These are phyloP conservation scores for Fregata magnificens DNA, from an alignment of 2,113 vertebrate species.

Conservation along the genomic window DNA sequence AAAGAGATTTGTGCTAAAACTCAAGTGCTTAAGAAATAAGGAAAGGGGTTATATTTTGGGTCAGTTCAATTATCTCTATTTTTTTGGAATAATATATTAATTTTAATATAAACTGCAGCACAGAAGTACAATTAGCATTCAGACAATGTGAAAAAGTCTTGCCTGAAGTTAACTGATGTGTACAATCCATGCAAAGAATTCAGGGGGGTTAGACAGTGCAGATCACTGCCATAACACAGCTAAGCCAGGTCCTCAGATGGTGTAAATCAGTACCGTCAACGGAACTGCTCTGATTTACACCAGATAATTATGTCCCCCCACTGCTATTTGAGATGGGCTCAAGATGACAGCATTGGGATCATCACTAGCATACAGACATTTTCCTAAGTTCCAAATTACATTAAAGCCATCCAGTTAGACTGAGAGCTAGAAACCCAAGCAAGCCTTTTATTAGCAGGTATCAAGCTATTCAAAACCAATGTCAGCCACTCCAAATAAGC, in stretches of 20 bases:
- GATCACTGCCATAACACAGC: neutral
- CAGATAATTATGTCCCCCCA: neutral
- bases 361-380: neutral
- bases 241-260: neutral
- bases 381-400: neutral
- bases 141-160: conserved; percentile 19
- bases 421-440: neutral
- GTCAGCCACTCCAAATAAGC: neutral
- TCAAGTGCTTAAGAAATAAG: conserved; percentile 57
- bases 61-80: conserved; percentile 52
- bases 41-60: conserved; percentile 55
- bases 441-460: neutral
- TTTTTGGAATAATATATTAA: conserved; percentile 37
- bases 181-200: conserved; percentile 8
- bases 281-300: neutral
- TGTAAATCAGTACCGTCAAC: neutral
- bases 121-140: conserved; percentile 49
- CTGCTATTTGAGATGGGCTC: neutral
- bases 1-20: conserved; percentile 63
- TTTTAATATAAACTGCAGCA: conserved; percentile 22
- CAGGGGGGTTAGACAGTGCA: neutral
- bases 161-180: conserved; percentile 44
- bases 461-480: neutral
- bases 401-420: neutral
- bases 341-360: neutral